Base-by-base conservation (phyloP, 2,888 invertebrate species). In the Leptura quadrifasciata region DNA sequence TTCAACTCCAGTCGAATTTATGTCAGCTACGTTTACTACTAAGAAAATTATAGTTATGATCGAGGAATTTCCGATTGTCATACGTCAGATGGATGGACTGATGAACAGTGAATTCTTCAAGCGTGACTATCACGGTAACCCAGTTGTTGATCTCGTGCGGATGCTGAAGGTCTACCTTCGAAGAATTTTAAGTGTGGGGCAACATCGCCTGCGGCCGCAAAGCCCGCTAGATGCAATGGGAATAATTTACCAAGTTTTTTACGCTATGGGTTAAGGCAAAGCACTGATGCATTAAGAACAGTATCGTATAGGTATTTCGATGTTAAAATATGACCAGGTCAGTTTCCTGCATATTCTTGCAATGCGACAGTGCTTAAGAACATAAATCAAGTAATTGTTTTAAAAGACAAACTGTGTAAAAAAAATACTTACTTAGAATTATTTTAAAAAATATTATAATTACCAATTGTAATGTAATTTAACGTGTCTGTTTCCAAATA, bases 101-200 rank as follows among this genome's bases (percentile, higher is more conserved):
- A 58, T 18, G 20, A 67, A 10, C 35, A 69, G 17, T 57, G 31
- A 31, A 31, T 57, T 57, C 35, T 35, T 54, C 12, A 18, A 35
- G 68, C 57, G 18, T 57, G 57, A 69, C 68, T 57, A 69, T 69
- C 68, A 57, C 68, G 68, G 68, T 69, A 69, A 69, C 68, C 68
- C 57, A 69, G 68, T 69, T 69, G 57, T 57, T 55, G 21, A 69
- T 69, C 68, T 57, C 39, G 12, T 57, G 57, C 57, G 18, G 68
- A 69, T 35, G 68, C 68, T 57, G 31, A 9, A 20, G 64, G 39
- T 47, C 47, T 64, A 20, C 47, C 39, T 21, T 31, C 17, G 68
- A 55, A 57, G 68, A 69, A 69, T 69, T 69, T 20, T 39, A 35
- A 69, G 57, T 57, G 31, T 21, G 1, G 64, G 39, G 47, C 63